Evolutionary conservation across 2,113 vertebrate genomes (phyloP), one percentile per base, ranked within the genome.

Genomic region (Cryptomyrus ogoouensis): DNA sequence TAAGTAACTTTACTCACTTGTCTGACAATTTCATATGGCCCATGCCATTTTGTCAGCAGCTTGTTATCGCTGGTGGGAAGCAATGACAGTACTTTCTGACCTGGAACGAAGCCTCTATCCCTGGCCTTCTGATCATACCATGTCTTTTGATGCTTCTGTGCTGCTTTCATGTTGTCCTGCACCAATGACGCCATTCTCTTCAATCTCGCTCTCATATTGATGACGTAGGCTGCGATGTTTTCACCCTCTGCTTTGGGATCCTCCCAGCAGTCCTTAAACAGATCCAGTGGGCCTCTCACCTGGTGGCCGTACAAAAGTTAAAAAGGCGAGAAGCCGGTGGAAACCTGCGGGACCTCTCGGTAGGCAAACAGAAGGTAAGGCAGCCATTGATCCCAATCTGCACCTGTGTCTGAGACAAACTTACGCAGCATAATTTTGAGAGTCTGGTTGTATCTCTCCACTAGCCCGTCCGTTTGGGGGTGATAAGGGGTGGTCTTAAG

Each of bases 401-500:
- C 52, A 21, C 85, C 47, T 17, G 31, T 88, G 24, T 74, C 5
- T 5, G 44, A 47, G 8, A 87, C 35, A 50, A 74, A 90, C 85
- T 50, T 88, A 7, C 46, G 27, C 21, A 90, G 49, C 90, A 90
- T 66, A 9, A 2, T 50, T n/a, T 80, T 83, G 6, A 89, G 49
- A n/a, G 47, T 89, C 27, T 50, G 46, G 5, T 77, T 89, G 17
- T 35, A 89, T 6, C 44, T 9, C 17, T 50, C 74, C 17, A 83
- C 88, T 9, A 89, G 46, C 3, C 74, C 74, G 12, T 89, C 70
- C 35, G 49, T 89, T 66, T 70, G 56, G 19, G 49, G 56, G 58
- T 88, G 42, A 47, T 88, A 88, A 15, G 44, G 56, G 2, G 42
- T 89, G 74, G 88, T 83, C 49, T 83, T 89, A 53, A 83, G 52